Conservation (phyloP, 2,888 invertebrate genomes). For the Amphipoea oculea region DNA sequence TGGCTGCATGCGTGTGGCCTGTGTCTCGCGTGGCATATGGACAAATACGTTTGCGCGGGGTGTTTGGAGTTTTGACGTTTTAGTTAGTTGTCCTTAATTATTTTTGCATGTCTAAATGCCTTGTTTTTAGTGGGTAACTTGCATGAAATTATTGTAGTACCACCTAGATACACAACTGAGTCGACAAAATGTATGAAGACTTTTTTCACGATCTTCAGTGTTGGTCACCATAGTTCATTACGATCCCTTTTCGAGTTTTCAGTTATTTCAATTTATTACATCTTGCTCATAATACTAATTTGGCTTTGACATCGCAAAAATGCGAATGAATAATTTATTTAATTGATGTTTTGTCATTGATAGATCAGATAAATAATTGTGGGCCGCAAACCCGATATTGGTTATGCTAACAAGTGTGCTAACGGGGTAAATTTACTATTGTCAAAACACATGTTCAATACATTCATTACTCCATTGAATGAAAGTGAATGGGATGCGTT, state of each 20-base stretch:
- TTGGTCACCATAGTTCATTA: no score
- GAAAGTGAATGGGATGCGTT: constrained; percentile 66
- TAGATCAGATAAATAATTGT: not conserved
- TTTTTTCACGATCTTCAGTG: not conserved
- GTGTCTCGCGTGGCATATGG: constrained; percentile 35
- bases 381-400: not conserved
- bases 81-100: not conserved
- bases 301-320: not conserved
- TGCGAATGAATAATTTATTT: not conserved
- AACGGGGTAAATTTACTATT: constrained; percentile 33
- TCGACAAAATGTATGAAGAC: not conserved
- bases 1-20: constrained; percentile 53
- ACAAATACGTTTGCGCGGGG: constrained; percentile 56
- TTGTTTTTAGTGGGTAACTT: not conserved
- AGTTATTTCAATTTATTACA: not conserved
- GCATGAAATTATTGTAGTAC: not conserved
- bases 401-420: constrained; percentile 48
- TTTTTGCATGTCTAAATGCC: no score
- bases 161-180: not conserved
- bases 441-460: constrained; percentile 53
- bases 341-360: not conserved
- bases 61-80: constrained; percentile 4
- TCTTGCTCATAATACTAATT: not conserved
- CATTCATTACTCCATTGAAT: constrained; percentile 53
- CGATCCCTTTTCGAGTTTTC: not conserved